Conservation (phyloP, 2,113 vertebrate genomes). For the Engystomops pustulosus region DNA sequence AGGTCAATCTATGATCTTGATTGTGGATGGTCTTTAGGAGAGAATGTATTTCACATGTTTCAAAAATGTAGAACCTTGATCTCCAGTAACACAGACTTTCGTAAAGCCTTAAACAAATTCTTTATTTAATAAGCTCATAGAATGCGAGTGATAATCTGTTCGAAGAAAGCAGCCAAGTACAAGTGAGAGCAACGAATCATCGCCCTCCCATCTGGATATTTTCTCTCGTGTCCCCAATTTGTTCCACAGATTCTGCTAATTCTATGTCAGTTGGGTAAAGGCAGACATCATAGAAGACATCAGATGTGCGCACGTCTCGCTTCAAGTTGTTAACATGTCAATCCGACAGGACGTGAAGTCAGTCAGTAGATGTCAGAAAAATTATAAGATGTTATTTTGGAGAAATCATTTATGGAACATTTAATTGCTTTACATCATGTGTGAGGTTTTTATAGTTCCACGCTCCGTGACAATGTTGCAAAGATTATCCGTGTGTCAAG, state of each 20-base stretch:
- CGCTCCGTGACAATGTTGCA: not conserved
- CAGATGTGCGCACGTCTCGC: not conserved
- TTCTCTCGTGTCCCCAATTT: not conserved
- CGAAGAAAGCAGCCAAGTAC: conserved; percentile 27
- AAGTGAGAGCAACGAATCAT: conserved; percentile 34
- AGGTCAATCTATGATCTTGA: not conserved
- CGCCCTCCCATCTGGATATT: conserved; percentile 34
- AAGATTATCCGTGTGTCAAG: not conserved
- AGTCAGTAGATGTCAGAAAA: conserved; percentile 17
- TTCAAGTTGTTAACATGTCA: conserved; percentile 14
- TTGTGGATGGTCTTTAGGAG: not conserved
- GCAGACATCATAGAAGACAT: not conserved
- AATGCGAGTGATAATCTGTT: conserved; percentile 33
- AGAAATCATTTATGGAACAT: conserved; percentile 9
- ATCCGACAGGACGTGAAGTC: not conserved
- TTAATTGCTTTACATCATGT: conserved; percentile 31
- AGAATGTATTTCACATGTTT: not conserved
- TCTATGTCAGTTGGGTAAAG: conserved; percentile 19
- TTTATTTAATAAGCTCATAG: not conserved
- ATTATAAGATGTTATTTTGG: not conserved
- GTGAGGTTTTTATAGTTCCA: not conserved
- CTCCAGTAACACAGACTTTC: not conserved
- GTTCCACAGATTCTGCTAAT: conserved; percentile 30
- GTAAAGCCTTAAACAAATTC: conserved; percentile 12
- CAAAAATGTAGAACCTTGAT: not conserved